Evolutionary conservation across 2,797 vertebrate species (phyloP).

Genomic region (Momotus momota): DNA sequence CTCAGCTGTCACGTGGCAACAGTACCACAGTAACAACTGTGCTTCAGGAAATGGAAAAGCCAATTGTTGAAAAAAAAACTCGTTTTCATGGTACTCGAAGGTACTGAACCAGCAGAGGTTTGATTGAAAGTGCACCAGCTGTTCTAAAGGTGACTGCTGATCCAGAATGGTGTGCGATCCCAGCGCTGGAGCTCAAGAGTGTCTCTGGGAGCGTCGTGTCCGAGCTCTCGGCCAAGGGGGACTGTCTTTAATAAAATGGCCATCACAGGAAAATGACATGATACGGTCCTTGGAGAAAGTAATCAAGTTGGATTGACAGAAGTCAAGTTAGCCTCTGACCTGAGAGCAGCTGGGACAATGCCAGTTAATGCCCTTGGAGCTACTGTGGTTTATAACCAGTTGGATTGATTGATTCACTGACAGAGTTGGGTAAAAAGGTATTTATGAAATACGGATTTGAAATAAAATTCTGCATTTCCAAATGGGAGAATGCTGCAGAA

Average conservation of each 20-base stretch:
- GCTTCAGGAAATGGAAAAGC: not conserved
- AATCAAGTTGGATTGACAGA: not conserved
- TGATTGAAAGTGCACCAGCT: not conserved
- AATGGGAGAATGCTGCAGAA: too few relatives aligned
- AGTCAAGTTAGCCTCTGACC: not conserved
- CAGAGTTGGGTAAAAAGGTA: not conserved
- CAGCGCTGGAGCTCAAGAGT: not conserved
- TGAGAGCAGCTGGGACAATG: too few relatives aligned
- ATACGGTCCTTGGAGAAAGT: not conserved
- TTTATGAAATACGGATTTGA: not conserved
- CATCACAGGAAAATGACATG: not conserved
- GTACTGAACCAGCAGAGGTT: not conserved
- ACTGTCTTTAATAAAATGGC: too few relatives aligned
- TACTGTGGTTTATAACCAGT: not conserved
- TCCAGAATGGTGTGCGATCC: not conserved
- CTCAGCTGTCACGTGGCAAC: rapidly evolving
- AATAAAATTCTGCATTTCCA: not conserved
- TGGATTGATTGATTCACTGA: not conserved
- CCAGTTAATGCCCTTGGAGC: not conserved
- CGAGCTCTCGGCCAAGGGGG: not conserved
- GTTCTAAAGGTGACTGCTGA: not conserved
- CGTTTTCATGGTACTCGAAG: not conserved
- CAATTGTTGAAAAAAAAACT: not conserved
- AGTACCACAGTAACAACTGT: too few relatives aligned
- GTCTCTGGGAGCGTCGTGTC: not conserved